A percentile compares a stretch with the other conserved stretches of the same genome.
Conservation (phyloP, 1,140 invertebrate species). For the Bombyx mandarina region DNA sequence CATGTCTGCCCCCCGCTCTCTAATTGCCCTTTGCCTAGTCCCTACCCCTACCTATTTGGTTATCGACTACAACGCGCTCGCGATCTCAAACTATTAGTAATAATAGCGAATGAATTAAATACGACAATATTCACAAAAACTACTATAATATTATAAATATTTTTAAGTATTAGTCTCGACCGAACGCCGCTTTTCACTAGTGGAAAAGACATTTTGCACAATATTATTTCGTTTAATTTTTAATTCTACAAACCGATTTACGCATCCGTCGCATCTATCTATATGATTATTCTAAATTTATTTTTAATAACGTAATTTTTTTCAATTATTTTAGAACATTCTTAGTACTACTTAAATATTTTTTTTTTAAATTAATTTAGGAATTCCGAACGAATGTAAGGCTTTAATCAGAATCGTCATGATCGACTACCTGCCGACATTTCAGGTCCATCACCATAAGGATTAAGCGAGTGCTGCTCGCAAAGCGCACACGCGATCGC, state of each 20-base stretch:
- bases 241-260: conserved; percentile 17
- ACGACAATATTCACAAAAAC: not conserved
- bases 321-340: not conserved
- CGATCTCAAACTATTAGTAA: not conserved
- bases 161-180: conserved; percentile 27
- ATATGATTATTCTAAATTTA: not conserved
- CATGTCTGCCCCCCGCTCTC: conserved; percentile 40
- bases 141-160: not conserved
- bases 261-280: conserved; percentile 58
- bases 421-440: conserved; percentile 30
- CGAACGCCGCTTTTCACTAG: conserved; percentile 54
- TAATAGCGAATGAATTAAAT: not conserved
- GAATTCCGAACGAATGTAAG: no score
- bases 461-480: conserved; percentile 62
- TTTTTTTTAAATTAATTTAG: no score
- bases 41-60: not conserved
- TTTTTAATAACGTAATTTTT: not conserved
- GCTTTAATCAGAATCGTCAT: not conserved
- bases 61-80: no score
- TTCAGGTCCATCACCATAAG: conserved; percentile 45
- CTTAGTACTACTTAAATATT: no score
- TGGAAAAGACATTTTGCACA: not conserved
- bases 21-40: conserved; percentile 15
- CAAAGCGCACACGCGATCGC: conserved; percentile 51
- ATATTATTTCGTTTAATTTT: not conserved